Evolutionary conservation across 2,888 invertebrate genomes (phyloP).

Genomic region (Scaptomyza flava): DNA sequence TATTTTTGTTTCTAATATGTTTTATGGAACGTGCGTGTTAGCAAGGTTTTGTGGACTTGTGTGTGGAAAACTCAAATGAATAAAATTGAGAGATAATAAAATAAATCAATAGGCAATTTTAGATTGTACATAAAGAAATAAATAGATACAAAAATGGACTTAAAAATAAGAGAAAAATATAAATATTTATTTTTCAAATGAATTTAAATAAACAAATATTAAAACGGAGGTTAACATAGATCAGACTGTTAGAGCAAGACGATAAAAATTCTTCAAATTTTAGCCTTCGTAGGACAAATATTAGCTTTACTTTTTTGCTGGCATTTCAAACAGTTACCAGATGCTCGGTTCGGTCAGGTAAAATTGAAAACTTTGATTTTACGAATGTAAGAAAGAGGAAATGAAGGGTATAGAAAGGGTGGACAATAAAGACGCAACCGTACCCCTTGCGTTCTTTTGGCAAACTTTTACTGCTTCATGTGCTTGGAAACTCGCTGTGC

Average conservation of each 20-base stretch:
- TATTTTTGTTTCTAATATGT: slow-evolving; percentile 2
- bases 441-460: slow-evolving; percentile 11
- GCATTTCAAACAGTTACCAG: background rate
- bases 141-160: background rate
- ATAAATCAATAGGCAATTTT: background rate
- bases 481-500: slow-evolving; percentile 35
- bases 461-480: slow-evolving; percentile 21
- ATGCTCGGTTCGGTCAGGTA: slow-evolving; percentile 7
- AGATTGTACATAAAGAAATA: background rate
- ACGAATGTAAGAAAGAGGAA: background rate
- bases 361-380: slow-evolving; percentile 13
- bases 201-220: background rate
- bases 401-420: background rate
- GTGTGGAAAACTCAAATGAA: background rate
- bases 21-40: background rate
- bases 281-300: background rate
- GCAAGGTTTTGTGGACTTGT: background rate
- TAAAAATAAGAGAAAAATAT: background rate
- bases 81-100: slow-evolving; percentile 6
- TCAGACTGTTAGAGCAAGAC: too few relatives aligned
- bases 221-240: background rate
- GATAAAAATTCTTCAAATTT: too few relatives aligned
- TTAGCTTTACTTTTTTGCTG: background rate
- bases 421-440: slow-evolving; percentile 20
- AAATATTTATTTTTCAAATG: background rate